Evolutionary conservation across 2,113 vertebrate species (phyloP), one percentile per base, ranked within the genome.

Genomic region (Tachysurus vachellii): DNA sequence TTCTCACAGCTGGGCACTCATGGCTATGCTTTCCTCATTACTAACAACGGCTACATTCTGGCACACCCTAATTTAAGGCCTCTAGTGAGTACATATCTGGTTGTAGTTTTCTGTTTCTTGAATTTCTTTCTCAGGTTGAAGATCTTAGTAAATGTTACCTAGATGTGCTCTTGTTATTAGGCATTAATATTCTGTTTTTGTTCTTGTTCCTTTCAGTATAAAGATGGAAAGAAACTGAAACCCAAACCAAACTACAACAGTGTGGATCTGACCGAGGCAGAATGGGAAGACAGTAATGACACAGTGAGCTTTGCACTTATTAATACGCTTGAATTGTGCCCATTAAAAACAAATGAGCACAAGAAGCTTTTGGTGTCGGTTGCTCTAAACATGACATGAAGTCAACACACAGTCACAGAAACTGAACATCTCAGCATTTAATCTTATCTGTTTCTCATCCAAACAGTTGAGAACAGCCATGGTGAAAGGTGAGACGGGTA

Each of bases 221-320:
- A 95, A 94, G 97, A 99, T 26, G 98, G 97, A 54, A 97, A 97
- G 94, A 98, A 96, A 64, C 89, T 98, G 89, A 98, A 96, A 89
- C 97, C 96, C 11, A 99, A 98, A 87, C 98, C 98, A 0, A 99
- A 99, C 93, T 99, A 99, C 94, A 99, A 99, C 94, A 99, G 98
- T 0, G 98, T 99, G 88, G 98, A 99, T 86, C 95, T 99, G 89
- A 96, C 97, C 0, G 97, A 99, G 90, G 98, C 98, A 87, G 98
- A 99, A 92, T 98, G 97, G 98, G 97, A 98, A 91, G 98, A 99
- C 88, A 93, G 26, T 1, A 95, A 97, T 0, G 97, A 98, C 93
- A 94, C 68, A 31, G 98, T 99, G 68, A 87, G 87, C 42, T 57
- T 31, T 61, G 19, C 54, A 66, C 54, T 62, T 61, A 42, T 31